Evolutionary conservation across 1,140 invertebrate species (phyloP).

Genomic region (Daktulosphaira vitifoliae): DNA sequence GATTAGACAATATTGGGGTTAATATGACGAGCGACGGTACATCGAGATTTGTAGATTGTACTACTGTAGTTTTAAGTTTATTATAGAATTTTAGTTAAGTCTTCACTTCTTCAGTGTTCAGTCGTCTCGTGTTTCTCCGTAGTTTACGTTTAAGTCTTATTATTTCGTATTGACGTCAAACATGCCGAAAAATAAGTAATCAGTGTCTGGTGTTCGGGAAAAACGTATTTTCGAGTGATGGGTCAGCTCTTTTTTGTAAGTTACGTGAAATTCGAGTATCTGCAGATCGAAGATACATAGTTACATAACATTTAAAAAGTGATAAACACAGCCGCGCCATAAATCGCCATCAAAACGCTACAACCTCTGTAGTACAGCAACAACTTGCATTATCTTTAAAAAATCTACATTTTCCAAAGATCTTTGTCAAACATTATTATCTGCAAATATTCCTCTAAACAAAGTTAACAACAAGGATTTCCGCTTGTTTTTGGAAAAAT

Average conservation of each 20-base stretch:
- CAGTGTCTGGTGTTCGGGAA: background rate
- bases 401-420: constrained; percentile 1
- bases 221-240: background rate
- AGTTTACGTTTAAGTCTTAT: too few relatives aligned
- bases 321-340: background rate
- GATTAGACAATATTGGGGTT: too few relatives aligned
- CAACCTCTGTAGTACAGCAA: constrained; percentile 4
- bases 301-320: background rate
- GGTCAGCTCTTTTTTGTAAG: background rate
- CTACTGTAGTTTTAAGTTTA: too few relatives aligned
- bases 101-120: too few relatives aligned
- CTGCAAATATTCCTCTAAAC: constrained; percentile 3
- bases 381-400: background rate
- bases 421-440: constrained; percentile 1
- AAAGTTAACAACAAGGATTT: background rate
- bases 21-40: too few relatives aligned
- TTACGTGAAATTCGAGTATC: background rate
- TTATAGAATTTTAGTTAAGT: too few relatives aligned
- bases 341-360: constrained; percentile 1
- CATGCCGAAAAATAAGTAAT: too few relatives aligned
- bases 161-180: too few relatives aligned
- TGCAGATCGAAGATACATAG: constrained; percentile 3
- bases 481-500: background rate
- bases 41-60: too few relatives aligned
- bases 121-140: too few relatives aligned